Evolutionary conservation across 2,888 invertebrate genomes (phyloP).

Genomic region (Minunthozetes semirufus): DNA sequence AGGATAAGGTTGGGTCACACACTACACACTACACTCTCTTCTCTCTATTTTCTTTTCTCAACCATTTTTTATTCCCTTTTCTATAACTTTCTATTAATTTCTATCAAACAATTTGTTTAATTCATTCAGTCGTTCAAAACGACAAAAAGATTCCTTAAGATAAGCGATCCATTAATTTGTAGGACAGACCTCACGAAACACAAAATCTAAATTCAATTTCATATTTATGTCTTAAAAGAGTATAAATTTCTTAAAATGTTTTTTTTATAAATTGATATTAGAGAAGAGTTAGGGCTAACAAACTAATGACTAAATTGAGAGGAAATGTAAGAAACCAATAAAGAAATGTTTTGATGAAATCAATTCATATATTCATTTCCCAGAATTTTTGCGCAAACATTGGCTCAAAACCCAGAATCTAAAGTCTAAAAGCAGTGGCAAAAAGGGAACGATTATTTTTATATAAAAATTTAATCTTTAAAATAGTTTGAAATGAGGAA

Average conservation of each 20-base stretch:
- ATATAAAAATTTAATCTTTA: conserved; percentile 11
- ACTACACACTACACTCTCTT: background rate
- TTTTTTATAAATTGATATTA: too few species aligned
- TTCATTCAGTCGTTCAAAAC: background rate
- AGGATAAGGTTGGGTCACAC: conserved; percentile 28
- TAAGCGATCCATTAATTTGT: background rate
- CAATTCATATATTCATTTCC: too few species aligned
- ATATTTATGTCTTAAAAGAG: too few species aligned
- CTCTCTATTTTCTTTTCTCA: background rate
- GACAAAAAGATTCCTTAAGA: background rate
- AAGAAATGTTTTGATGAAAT: too few species aligned
- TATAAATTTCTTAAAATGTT: too few species aligned
- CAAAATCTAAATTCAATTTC: background rate
- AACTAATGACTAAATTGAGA: too few species aligned
- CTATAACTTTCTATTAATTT: conserved; percentile 4
- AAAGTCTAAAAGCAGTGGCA: background rate
- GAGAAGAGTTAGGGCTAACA: too few species aligned
- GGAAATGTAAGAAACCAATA: too few species aligned
- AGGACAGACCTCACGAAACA: background rate
- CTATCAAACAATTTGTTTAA: conserved; percentile 1
- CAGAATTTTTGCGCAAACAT: too few species aligned
- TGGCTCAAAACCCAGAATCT: too few species aligned
- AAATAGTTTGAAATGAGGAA: conserved; percentile 17
- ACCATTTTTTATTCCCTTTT: background rate
- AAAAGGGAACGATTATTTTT: background rate